These are phyloP conservation scores for Ictalurus furcatus DNA, from an alignment of 2,113 vertebrate genomes.

Conservation along the genomic window DNA sequence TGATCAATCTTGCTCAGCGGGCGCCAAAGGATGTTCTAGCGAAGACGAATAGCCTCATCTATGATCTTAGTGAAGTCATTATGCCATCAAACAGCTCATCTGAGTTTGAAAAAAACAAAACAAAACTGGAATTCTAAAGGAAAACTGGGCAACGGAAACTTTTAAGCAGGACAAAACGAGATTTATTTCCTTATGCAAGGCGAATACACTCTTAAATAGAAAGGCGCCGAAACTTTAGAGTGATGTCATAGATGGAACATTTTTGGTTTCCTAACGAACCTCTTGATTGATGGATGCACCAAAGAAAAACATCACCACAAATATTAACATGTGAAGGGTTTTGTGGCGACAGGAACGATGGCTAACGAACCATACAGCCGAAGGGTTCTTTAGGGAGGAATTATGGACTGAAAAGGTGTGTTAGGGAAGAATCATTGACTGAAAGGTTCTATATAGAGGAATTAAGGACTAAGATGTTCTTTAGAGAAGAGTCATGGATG, in stretches of 20 bases:
- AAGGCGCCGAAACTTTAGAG: background rate
- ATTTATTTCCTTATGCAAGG: background rate
- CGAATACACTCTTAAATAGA: background rate
- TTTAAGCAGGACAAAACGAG: background rate
- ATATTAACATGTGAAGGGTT: background rate
- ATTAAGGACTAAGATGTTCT: too few species aligned
- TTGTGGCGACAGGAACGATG: background rate
- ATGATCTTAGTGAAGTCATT: slow-evolving; percentile 39
- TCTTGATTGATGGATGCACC: background rate
- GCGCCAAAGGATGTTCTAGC: slow-evolving; percentile 10
- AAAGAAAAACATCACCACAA: background rate
- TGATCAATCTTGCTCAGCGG: slow-evolving; percentile 32
- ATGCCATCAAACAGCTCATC: slow-evolving; percentile 10
- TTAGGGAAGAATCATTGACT: background rate
- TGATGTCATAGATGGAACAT: slow-evolving; percentile 1
- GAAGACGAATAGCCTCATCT: slow-evolving; percentile 42
- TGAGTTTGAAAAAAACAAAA: background rate
- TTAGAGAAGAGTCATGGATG: background rate
- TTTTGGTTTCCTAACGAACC: background rate
- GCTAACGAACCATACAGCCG: background rate
- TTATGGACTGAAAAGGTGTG: background rate
- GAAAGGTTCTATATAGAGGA: background rate
- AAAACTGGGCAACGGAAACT: background rate
- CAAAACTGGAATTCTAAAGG: slow-evolving; percentile 24
- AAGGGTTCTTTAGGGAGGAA: background rate